These are phyloP conservation scores for Aegithalos caudatus DNA, from an alignment of 2,113 vertebrate species.

Conservation along the genomic window DNA sequence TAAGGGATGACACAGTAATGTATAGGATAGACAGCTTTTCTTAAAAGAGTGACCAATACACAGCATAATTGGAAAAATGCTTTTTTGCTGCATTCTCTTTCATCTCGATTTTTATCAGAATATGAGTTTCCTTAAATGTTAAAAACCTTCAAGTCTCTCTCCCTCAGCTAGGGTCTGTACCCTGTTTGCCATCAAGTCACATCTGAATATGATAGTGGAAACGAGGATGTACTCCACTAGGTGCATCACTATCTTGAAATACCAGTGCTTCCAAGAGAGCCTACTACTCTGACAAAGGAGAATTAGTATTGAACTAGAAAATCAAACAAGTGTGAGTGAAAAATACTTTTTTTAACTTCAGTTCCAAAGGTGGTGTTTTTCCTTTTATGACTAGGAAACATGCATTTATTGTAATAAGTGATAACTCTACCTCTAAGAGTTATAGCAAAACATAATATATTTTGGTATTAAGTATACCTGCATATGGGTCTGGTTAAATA, in stretches of 20 bases:
- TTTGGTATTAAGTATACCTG: background rate
- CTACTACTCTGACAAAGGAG: background rate
- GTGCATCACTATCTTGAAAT: background rate
- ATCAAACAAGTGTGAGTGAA: background rate
- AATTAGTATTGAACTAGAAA: background rate
- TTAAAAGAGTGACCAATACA: background rate
- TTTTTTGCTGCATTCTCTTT: background rate
- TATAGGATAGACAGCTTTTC: background rate
- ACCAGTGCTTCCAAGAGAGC: background rate
- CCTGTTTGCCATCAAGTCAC: background rate
- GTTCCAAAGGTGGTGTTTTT: background rate
- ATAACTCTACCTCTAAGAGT: background rate
- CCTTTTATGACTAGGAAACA: background rate
- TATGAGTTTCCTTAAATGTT: background rate
- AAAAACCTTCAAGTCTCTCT: background rate
- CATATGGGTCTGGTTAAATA: background rate
- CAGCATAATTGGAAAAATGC: background rate
- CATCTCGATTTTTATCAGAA: background rate
- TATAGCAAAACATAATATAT: background rate
- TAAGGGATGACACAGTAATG: background rate
- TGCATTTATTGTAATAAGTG: background rate
- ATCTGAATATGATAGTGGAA: background rate
- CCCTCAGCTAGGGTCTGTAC: background rate
- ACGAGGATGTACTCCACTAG: background rate
- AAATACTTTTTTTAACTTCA: background rate